Conservation (phyloP, 2,888 invertebrate genomes). For the Apodemia zela region DNA sequence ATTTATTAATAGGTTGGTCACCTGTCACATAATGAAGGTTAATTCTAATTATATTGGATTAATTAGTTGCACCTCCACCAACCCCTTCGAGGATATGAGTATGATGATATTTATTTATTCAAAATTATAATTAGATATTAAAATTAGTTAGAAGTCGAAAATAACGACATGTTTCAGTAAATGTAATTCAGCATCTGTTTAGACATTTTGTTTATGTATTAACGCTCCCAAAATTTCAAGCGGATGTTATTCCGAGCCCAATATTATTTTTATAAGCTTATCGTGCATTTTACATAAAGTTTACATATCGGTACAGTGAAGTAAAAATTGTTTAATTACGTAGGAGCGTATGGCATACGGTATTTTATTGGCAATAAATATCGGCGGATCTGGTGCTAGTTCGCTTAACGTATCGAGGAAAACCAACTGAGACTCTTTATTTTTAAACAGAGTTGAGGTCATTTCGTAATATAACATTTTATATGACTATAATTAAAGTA, state of each 20-base stretch:
- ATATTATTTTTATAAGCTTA: slow-evolving; percentile 46
- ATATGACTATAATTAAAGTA: slow-evolving; percentile 4
- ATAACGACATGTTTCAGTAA: slow-evolving; percentile 9
- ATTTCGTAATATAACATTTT: slow-evolving; percentile 37
- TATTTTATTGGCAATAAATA: slow-evolving; percentile 71
- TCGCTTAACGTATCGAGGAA: slow-evolving; percentile 40
- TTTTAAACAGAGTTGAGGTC: slow-evolving; percentile 56
- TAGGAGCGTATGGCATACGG: slow-evolving; percentile 40
- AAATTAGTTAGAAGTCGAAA: slow-evolving; percentile 2
- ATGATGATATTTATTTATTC: background rate
- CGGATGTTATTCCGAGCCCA: slow-evolving; percentile 63
- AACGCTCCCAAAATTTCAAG: slow-evolving; percentile 49
- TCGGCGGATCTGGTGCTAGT: slow-evolving; percentile 57
- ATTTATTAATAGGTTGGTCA: no score
- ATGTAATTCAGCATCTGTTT: slow-evolving; percentile 50
- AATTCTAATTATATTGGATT: no score
- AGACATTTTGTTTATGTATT: slow-evolving; percentile 58
- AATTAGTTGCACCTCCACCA: no score
- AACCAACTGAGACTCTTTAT: slow-evolving; percentile 49
- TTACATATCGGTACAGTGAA: slow-evolving; percentile 21
- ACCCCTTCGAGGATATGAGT: no score
- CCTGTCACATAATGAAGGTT: no score
- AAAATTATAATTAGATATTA: background rate
- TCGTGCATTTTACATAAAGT: slow-evolving; percentile 13
- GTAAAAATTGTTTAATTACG: slow-evolving; percentile 49